phyloP scores from a whole-genome alignment of 2,113 vertebrate species.

The Euleptes europaea region DNA sequence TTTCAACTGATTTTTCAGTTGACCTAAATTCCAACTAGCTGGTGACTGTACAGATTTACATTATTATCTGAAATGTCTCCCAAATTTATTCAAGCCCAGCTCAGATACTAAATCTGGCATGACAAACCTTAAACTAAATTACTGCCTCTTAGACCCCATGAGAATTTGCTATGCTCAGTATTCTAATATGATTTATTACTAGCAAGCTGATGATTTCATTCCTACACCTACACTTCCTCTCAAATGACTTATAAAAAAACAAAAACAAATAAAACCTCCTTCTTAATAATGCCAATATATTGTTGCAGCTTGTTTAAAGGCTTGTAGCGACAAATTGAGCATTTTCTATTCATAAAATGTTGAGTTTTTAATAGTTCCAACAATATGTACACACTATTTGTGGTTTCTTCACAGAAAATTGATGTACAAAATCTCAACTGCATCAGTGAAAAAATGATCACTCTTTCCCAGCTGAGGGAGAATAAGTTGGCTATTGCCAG shows the following conservation, averaged over 20 bases:
- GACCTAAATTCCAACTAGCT: neutral
- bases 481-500: neutral
- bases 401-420: neutral
- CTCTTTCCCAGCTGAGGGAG: neutral
- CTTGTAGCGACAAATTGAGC: too few relatives aligned
- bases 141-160: neutral
- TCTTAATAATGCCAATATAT: neutral
- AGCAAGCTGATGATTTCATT: conserved; percentile 1
- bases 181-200: neutral
- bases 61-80: neutral
- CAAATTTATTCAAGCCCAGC: neutral
- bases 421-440: neutral
- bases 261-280: neutral
- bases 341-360: neutral
- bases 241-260: neutral
- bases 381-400: neutral
- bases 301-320: neutral
- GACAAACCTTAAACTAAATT: neutral
- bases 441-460: neutral
- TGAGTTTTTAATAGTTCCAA: neutral
- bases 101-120: neutral
- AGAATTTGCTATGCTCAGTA: neutral
- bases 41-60: neutral
- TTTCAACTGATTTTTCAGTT: neutral
- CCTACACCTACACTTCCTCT: neutral